phyloP scores from a whole-genome alignment of 2,797 vertebrate genomes.

The Hafferia zeledoni region DNA sequence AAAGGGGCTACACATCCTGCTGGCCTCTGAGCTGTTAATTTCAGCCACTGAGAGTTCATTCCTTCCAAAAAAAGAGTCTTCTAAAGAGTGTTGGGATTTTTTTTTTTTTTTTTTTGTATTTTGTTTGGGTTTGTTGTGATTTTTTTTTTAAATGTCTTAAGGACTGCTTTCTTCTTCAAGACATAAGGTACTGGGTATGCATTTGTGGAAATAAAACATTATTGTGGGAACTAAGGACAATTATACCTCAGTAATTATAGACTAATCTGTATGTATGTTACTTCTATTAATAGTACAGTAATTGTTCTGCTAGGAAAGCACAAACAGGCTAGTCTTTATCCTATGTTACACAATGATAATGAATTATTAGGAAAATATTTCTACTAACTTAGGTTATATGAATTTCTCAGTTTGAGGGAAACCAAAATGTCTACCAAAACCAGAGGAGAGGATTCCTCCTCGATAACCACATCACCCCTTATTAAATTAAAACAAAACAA shows the following conservation, averaged over 20 bases:
- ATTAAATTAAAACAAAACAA: too few species aligned
- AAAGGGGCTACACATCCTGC: background rate
- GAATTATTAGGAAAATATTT: background rate
- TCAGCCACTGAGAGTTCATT: background rate
- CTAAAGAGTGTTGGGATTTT: rapidly evolving
- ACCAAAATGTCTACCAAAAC: too few species aligned
- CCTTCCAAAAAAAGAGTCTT: background rate
- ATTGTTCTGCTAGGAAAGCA: background rate
- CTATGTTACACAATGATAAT: background rate
- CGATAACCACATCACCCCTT: too few species aligned
- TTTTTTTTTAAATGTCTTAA: background rate
- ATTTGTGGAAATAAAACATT: background rate
- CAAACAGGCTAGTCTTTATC: background rate
- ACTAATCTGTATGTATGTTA: background rate
- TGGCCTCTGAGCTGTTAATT: background rate
- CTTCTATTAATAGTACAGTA: background rate
- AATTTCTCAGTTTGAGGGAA: too few species aligned
- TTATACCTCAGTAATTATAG: background rate
- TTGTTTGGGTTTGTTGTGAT: background rate
- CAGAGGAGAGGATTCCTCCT: too few species aligned
- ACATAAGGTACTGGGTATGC: background rate
- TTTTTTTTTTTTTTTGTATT: too few species aligned
- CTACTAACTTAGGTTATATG: background rate
- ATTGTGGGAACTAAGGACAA: background rate
- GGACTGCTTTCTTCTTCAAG: background rate